Evolutionary conservation across 37 sponge, comb jelly and placozoan species (phyloP).

Genomic region (Beroe ovata): DNA sequence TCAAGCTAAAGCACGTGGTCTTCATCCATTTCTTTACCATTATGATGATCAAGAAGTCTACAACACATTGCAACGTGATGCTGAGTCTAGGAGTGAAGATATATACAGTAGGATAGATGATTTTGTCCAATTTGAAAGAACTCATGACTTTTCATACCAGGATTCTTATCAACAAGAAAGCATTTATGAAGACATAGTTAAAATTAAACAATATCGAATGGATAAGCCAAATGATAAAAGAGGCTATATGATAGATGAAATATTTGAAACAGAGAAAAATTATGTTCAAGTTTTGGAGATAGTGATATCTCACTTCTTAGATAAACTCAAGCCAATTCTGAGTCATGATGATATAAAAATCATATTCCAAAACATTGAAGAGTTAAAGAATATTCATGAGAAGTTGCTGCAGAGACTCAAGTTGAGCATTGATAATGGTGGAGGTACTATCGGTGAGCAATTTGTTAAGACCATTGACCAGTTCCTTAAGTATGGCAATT

Average conservation of each 20-base stretch:
- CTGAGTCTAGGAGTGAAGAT: constrained; percentile 41
- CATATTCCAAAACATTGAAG: constrained; percentile 51
- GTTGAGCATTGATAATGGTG: constrained; percentile 24
- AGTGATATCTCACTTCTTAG: constrained; percentile 35
- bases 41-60: constrained; percentile 30
- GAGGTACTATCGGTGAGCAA: constrained; percentile 8
- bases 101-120: constrained; percentile 61
- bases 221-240: constrained; percentile 38
- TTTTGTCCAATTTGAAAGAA: constrained; percentile 2
- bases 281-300: constrained; percentile 52
- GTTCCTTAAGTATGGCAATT: constrained; percentile 41
- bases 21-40: background rate
- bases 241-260: constrained; percentile 46
- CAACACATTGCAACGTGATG: constrained; percentile 4
- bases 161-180: constrained; percentile 48
- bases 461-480: constrained; percentile 31
- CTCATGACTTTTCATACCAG: constrained; percentile 12
- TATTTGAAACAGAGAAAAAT: constrained; percentile 58
- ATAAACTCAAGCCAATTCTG: background rate
- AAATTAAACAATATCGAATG: constrained; percentile 60
- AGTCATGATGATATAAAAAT: constrained; percentile 17
- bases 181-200: constrained; percentile 55
- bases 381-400: constrained; percentile 27
- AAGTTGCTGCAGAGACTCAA: constrained; percentile 33
- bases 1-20: constrained; percentile 3